These are phyloP conservation scores for Huso huso DNA, from an alignment of 2,797 vertebrate genomes.

Conservation along the genomic window DNA sequence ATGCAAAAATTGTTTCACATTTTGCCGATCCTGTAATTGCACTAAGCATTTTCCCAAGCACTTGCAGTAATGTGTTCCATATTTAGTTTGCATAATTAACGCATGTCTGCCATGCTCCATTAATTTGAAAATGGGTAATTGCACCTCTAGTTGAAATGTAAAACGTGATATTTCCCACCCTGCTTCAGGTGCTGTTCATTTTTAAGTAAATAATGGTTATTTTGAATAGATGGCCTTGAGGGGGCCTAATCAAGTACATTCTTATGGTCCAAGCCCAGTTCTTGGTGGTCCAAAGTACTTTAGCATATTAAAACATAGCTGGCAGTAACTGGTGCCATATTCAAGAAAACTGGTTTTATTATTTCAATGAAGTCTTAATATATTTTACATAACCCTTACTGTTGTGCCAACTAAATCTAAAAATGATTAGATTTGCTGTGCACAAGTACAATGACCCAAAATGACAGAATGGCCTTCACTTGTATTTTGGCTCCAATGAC, in stretches of 20 bases:
- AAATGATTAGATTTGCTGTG: too few relatives aligned
- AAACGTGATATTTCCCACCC: not conserved
- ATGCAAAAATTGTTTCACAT: not conserved
- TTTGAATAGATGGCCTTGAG: not conserved
- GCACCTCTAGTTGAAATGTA: constrained; percentile 1
- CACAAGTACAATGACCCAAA: too few relatives aligned
- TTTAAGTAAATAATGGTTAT: not conserved
- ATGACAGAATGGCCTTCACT: too few relatives aligned
- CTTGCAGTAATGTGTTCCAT: constrained; percentile 2
- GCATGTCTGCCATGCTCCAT: constrained; percentile 5
- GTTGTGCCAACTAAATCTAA: too few relatives aligned
- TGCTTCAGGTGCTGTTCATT: not conserved
- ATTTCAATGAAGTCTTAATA: too few relatives aligned
- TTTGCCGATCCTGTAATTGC: not conserved
- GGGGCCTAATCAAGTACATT: not conserved
- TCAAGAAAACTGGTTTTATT: too few relatives aligned
- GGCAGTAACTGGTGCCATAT: too few relatives aligned
- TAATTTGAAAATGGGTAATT: constrained; percentile 8
- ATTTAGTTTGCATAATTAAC: not conserved
- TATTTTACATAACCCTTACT: too few relatives aligned
- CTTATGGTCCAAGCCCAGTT: not conserved
- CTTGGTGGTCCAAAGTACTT: not conserved
- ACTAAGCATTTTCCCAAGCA: not conserved
- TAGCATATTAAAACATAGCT: too few relatives aligned
- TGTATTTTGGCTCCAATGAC: too few relatives aligned